Conservation (phyloP, 1,140 invertebrate species). For the Aleiodes sp. region DNA sequence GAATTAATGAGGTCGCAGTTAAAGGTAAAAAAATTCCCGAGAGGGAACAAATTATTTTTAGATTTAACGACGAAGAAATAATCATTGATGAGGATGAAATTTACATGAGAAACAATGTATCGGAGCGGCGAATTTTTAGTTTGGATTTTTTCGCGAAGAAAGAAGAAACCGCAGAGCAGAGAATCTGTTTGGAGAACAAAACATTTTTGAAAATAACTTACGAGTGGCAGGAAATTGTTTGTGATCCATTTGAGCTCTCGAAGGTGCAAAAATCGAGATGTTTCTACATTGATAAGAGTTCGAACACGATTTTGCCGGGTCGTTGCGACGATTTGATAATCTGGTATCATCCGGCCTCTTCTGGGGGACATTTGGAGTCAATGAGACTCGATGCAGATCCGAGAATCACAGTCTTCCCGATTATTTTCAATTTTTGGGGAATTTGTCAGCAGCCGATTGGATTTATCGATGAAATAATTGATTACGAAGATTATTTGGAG, state of each 20-base stretch:
- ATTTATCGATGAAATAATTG: background rate
- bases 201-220: background rate
- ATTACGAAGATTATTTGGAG: background rate
- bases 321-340: background rate
- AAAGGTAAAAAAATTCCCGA: conserved; percentile 12
- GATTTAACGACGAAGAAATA: background rate
- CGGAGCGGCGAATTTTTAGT: background rate
- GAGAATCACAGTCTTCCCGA: background rate
- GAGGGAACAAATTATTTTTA: background rate
- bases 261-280: background rate
- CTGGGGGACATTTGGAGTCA: background rate
- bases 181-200: background rate
- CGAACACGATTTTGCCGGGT: background rate
- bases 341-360: background rate
- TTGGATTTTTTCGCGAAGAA: background rate
- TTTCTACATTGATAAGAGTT: background rate
- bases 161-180: background rate
- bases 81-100: background rate
- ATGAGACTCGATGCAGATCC: background rate
- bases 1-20: conserved; percentile 31
- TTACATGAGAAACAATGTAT: background rate
- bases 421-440: background rate
- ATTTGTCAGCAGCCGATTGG: background rate
- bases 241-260: background rate
- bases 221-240: background rate